phyloP scores from a whole-genome alignment of 2,797 vertebrate species.

The Tolypeutes matacus region DNA sequence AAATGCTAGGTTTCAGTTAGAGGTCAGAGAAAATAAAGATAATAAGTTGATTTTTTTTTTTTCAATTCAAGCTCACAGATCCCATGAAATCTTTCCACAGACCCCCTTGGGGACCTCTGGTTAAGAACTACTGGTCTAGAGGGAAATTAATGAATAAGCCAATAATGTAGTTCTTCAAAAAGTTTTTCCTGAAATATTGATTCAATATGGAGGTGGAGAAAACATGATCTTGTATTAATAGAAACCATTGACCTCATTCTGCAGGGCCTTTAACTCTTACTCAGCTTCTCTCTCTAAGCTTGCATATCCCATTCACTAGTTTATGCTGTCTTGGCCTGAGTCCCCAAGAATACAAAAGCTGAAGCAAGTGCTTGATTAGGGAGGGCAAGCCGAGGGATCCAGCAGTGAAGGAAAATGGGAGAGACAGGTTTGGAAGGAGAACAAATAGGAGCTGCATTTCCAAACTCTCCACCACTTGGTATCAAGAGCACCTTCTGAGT shows the following conservation, averaged over 20 bases:
- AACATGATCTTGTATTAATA: background rate
- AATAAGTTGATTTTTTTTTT: too few species aligned
- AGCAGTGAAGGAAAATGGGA: background rate
- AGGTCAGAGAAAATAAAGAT: too few species aligned
- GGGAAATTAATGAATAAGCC: background rate
- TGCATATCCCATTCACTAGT: too few species aligned
- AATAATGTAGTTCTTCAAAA: background rate
- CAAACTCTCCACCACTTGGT: background rate
- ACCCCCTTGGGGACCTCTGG: too few species aligned
- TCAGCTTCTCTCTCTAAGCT: background rate
- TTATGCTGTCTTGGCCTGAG: background rate
- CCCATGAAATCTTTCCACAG: too few species aligned
- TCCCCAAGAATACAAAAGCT: background rate
- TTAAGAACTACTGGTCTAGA: too few species aligned
- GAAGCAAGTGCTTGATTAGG: background rate
- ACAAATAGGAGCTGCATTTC: background rate
- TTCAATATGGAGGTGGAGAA: background rate
- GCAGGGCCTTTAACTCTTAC: background rate
- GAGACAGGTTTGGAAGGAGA: rapidly evolving
- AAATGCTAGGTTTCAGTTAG: too few species aligned
- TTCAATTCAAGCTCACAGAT: too few species aligned
- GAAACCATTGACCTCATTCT: background rate
- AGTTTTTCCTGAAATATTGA: background rate
- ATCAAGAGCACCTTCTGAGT: background rate
- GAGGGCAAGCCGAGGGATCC: background rate